A percentile compares a stretch with the other conserved stretches of the same genome.
Conservation (phyloP, 2,888 invertebrate genomes). For the Pinctada fucata region DNA sequence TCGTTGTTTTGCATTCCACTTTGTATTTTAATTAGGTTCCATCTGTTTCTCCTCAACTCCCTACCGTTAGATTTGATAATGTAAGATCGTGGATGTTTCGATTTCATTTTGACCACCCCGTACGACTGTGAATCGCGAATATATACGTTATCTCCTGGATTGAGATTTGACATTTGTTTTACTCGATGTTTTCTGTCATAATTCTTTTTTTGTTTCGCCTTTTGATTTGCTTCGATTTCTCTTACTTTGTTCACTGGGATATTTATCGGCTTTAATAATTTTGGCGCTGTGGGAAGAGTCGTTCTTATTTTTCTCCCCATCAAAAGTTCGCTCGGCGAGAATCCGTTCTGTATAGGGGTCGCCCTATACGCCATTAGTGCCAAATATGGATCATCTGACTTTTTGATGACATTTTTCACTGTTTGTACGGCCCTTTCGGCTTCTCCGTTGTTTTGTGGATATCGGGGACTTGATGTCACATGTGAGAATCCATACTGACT, state of each 20-base stretch:
- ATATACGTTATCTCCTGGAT: background rate
- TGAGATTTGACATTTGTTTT: background rate
- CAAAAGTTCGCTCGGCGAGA: background rate
- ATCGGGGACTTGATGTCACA: conserved; percentile 35
- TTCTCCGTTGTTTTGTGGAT: conserved; percentile 40
- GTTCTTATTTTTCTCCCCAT: background rate
- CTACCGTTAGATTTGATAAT: background rate
- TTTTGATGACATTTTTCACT: no score
- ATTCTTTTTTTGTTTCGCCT: background rate
- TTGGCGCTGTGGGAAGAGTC: background rate
- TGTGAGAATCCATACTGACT: conserved; percentile 34
- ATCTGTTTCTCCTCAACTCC: background rate
- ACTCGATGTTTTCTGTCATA: background rate
- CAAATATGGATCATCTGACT: no score
- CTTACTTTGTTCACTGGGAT: background rate
- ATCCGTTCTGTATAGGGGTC: no score
- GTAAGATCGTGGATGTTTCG: background rate
- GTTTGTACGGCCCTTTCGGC: conserved; percentile 43
- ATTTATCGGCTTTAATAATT: background rate
- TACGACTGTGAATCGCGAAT: background rate
- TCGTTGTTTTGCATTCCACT: background rate
- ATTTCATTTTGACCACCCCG: background rate
- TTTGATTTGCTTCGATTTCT: background rate
- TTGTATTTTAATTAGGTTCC: background rate
- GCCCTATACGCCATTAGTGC: no score